These are phyloP conservation scores for Laterallus jamaicensis DNA, from an alignment of 2,113 vertebrate species.

Conservation along the genomic window DNA sequence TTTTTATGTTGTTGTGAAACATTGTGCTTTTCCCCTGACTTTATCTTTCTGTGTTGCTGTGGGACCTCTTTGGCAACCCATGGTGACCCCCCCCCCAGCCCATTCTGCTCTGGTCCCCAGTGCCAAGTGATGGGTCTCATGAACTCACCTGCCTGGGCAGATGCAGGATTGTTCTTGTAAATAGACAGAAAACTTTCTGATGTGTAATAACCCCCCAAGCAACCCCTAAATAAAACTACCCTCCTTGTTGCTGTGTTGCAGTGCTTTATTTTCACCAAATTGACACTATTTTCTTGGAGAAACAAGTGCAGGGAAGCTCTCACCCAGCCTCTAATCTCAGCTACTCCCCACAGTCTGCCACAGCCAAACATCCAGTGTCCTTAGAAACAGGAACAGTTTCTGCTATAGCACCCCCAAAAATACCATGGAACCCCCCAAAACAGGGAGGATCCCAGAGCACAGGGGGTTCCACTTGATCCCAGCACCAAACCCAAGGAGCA, in stretches of 20 bases:
- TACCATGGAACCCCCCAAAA: no score
- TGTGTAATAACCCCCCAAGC: not conserved
- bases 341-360: fast-evolving
- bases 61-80: not conserved
- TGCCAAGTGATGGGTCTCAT: not conserved
- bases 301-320: not conserved
- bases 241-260: not conserved
- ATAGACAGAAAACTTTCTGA: not conserved
- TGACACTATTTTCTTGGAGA: not conserved
- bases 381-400: fast-evolving
- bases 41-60: fast-evolving
- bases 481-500: not conserved
- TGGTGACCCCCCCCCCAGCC: no score
- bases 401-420: not conserved
- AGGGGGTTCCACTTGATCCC: not conserved
- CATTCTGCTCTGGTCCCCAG: not conserved
- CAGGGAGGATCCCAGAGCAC: fast-evolving
- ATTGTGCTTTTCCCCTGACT: not conserved
- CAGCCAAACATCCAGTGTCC: fast-evolving
- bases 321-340: not conserved
- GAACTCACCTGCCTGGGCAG: no score
- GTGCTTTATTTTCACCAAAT: not conserved
- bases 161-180: no score
- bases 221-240: not conserved
- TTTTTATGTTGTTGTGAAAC: not conserved